Percentiles rank a stretch among this genome's conserved stretches.
Conservation (phyloP, 2,113 vertebrate genomes). For the Plestiodon gilberti region DNA sequence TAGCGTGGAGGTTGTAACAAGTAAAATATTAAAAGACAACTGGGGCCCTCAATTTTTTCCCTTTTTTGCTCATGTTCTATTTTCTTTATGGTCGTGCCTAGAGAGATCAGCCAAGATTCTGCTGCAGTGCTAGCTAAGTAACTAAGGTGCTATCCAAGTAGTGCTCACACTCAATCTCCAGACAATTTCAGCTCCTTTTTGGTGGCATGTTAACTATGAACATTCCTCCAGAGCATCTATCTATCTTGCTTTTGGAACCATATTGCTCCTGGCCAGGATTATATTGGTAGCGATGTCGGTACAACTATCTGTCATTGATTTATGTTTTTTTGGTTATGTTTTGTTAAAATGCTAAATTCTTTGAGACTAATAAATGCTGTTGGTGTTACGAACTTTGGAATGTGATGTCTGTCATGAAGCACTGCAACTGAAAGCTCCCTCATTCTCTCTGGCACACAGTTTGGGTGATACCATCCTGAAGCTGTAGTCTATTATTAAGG, state of each 20-base stretch:
- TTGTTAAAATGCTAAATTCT: background rate
- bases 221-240: background rate
- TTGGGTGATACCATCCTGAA: no score
- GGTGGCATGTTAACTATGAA: background rate
- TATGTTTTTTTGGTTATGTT: background rate
- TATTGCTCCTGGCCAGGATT: background rate
- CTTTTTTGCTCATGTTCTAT: background rate
- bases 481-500: no score
- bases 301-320: background rate
- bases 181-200: background rate
- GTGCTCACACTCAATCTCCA: background rate
- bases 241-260: background rate
- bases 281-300: background rate
- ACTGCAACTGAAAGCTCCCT: background rate
- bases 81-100: background rate
- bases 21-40: background rate
- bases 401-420: background rate
- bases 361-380: background rate
- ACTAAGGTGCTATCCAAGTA: no score
- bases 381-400: background rate
- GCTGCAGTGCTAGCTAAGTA: background rate
- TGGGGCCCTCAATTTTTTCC: background rate
- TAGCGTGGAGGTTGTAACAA: no score
- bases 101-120: background rate
- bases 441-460: background rate